Evolutionary conservation across 30 jellyfish, hydroid and myxozoan species (phyloP), one percentile per base, ranked within the genome.

Genomic region (Chironex yamaguchii): DNA sequence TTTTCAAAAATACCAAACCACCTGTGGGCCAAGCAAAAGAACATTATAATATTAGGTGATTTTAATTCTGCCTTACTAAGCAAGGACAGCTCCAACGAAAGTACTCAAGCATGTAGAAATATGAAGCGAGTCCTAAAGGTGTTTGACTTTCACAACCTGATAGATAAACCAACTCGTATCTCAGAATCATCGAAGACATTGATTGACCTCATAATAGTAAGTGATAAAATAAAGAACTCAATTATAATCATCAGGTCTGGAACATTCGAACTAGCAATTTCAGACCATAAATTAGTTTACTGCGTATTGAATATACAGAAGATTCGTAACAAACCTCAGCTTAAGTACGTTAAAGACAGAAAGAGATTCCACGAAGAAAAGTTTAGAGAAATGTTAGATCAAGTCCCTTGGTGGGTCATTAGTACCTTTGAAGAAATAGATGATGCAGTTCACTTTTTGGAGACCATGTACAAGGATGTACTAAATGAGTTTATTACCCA

Each of bases 291-390:
- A 4, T 3, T 2, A 4, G 71, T 2, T 53, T 53, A 53, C 25
- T 53, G 71, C 25, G 71, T 17, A 53, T 53, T 53, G 20, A 53
- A 53, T 32, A 53, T 53, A 53, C 71, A 53, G 71, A 53, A 4
- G 71, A 17, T 53, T 53, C 71, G 25, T 17, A 53, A 32, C 71
- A 53, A 53, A 53, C 71, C 71, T 53, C 71, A 53, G 71, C 71
- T 53, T 53, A 53, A 53, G 71, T 53, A 53, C 20, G 25, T 53
- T 53, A 53, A 4, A 17, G 4, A 53, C 71, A 53, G 71, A 53
- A 53, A 53, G 3, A 53, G 13, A 53, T 53, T 53, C 71, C 21
- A 53, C 25, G 71, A 53, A 17, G 71, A 4, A 53, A 53, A 53
- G 71, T 53, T 53, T 53, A 53, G 71, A 17, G 71, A 53, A 53